phyloP scores from a whole-genome alignment of 2,888 invertebrate genomes.

The Balanococcus diminutus region DNA sequence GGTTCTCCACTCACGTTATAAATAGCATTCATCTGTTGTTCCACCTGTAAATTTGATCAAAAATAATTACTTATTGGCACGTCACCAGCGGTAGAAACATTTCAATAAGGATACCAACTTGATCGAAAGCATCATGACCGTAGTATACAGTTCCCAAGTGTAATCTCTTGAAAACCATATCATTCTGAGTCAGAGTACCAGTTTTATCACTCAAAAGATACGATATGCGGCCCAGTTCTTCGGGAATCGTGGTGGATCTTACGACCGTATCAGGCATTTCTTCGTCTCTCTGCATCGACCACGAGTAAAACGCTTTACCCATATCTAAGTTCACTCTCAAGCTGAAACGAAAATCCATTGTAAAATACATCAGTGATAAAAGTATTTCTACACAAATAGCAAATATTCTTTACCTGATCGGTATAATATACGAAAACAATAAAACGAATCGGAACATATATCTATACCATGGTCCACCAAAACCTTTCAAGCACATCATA shows the following conservation, averaged over 20 bases:
- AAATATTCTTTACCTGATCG: conserved; percentile 75
- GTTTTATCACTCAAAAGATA: conserved; percentile 98
- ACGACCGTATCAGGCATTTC: conserved; percentile 94
- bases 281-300: conserved; percentile 92
- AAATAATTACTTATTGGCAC: too few relatives aligned
- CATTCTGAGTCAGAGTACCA: conserved; percentile 97
- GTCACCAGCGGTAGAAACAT: too few relatives aligned
- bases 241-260: conserved; percentile 96
- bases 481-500: conserved; percentile 96
- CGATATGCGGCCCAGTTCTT: conserved; percentile 94
- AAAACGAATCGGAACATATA: conserved; percentile 96
- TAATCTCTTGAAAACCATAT: conserved; percentile 96
- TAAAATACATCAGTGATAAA: background rate
- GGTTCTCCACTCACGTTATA: conserved; percentile 31
- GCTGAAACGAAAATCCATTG: conserved; percentile 64
- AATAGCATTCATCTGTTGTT: conserved; percentile 39
- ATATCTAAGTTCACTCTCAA: conserved; percentile 97
- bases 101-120: conserved; percentile 64
- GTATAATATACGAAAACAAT: conserved; percentile 98
- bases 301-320: conserved; percentile 97
- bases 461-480: conserved; percentile 93
- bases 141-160: conserved; percentile 94
- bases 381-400: background rate
- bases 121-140: conserved; percentile 83
- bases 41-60: conserved; percentile 39